Conservation (phyloP, 2,888 invertebrate species). For the Aquatica leii region DNA sequence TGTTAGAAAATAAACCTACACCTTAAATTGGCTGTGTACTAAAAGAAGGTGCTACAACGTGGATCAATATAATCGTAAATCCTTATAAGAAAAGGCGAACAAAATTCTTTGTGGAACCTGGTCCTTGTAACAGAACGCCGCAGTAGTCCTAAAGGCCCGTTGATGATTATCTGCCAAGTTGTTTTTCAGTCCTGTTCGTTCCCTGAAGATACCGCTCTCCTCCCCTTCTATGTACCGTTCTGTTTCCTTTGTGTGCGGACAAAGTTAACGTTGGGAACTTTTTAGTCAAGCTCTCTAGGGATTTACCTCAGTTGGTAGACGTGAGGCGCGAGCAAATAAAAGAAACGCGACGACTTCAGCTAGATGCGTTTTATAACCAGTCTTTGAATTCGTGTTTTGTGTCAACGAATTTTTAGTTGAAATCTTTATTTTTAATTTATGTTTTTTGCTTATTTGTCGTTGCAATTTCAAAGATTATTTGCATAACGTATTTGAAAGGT, state of each 20-base stretch:
- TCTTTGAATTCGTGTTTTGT: constrained; percentile 44
- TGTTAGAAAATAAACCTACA: constrained; percentile 51
- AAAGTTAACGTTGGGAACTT: constrained; percentile 56
- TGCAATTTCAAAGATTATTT: not conserved
- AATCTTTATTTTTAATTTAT: constrained; percentile 23
- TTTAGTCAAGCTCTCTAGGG: constrained; percentile 54
- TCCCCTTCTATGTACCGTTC: constrained; percentile 46
- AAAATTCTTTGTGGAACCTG: constrained; percentile 28
- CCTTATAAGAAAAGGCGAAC: constrained; percentile 43
- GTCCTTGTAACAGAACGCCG: constrained; percentile 30
- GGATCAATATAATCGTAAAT: constrained; percentile 48
- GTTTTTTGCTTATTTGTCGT: no score
- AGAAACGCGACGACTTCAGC: constrained; percentile 48
- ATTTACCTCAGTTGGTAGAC: constrained; percentile 53
- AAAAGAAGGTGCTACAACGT: constrained; percentile 43
- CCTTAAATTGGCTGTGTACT: constrained; percentile 50
- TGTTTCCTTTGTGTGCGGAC: constrained; percentile 54
- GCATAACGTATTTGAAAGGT: not conserved
- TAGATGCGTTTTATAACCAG: constrained; percentile 43
- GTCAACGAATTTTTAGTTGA: constrained; percentile 43
- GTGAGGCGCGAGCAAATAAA: constrained; percentile 56
- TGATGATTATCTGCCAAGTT: constrained; percentile 49
- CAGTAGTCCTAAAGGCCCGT: constrained; percentile 40
- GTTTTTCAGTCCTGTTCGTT: constrained; percentile 41
- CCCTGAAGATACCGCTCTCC: constrained; percentile 33